Conservation (phyloP, 1,140 invertebrate species). For the Drosophila subobscura region DNA sequence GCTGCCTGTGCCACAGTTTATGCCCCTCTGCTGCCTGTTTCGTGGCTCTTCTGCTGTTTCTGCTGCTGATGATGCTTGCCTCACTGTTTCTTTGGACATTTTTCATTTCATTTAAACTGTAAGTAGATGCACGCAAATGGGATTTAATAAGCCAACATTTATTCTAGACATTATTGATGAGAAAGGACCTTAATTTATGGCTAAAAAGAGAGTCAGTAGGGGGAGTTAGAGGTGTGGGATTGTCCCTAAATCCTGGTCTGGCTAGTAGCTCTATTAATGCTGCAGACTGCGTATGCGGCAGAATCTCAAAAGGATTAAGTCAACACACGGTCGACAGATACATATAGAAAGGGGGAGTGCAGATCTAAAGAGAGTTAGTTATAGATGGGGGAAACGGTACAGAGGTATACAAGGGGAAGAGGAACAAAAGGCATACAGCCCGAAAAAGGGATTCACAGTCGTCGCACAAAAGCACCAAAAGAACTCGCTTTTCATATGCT, state of each 20-base stretch:
- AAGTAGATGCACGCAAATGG: constrained; percentile 74
- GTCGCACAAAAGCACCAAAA: constrained; percentile 67
- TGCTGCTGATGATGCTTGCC: constrained; percentile 14
- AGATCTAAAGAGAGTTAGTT: too few species aligned
- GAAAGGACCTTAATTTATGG: constrained; percentile 59
- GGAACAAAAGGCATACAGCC: constrained; percentile 46
- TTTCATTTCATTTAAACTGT: constrained; percentile 74
- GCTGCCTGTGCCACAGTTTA: constrained; percentile 48
- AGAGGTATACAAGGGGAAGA: neutral
- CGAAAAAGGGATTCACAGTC: constrained; percentile 71
- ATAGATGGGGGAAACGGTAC: constrained; percentile 2
- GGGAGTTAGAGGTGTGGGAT: neutral
- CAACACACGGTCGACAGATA: constrained; percentile 27
- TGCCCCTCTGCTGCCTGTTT: constrained; percentile 48
- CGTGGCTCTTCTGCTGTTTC: constrained; percentile 19
- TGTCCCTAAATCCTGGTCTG: neutral
- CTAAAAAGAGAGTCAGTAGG: neutral
- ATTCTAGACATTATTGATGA: constrained; percentile 79
- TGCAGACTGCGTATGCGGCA: constrained; percentile 67
- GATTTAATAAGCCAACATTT: constrained; percentile 82
- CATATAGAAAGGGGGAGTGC: neutral
- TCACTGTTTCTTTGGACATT: constrained; percentile 60
- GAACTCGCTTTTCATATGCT: constrained; percentile 43
- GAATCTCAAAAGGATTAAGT: constrained; percentile 81
- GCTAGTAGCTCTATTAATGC: constrained; percentile 62